Base-by-base conservation (phyloP, 2,888 invertebrate species). In the Luffia ferchaultella region DNA sequence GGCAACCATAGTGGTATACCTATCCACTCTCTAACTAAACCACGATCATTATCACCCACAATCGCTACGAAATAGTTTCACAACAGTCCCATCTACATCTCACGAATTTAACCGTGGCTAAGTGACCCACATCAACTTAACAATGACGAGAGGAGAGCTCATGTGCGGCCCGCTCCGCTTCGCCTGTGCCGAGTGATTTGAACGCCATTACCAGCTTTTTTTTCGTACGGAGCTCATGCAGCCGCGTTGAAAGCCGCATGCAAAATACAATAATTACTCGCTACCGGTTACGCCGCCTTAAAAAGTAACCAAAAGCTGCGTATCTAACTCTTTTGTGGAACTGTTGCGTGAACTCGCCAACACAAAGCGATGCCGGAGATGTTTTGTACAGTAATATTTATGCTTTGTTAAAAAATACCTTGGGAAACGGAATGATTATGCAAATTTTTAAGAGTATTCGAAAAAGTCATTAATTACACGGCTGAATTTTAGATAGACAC, bases 371-470 rank as follows among this genome's bases (percentile, higher is more conserved):
- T 3, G 40, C 16, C 7, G 42, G 15, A 43, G 18, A 42, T 42
- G 43, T 46, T 42, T 46, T 42, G 46, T 46, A 16, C n/a, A 20
- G 17, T 30, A 44, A 49, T 16, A 17, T 16, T n/a, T 42, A 19
- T n/a, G 18, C 41, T 15, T 42, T 42, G 42, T 50, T 42, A 20
- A 46, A 45, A 41, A 20, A 48, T 15, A 16, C 44, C 45, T 51
- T 51, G 51, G 48, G 51, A 51, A 51, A 51, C 48, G 2, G 20
- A 46, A 47, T 43, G 42, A 51, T 51, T 51, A 51, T 19, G 48
- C 51, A 51, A 20, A 45, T 44, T 49, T n/a, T 41, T 30, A 55
- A 48, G 46, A 44, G 45, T 48, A 44, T 47, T 18, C 7, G 40
- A 7, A 48, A 42, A 40, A 17, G 18, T n/a, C 41, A 18, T 48